Evolutionary conservation across 2,888 invertebrate genomes (phyloP).

Genomic region (Acleris sparsana): DNA sequence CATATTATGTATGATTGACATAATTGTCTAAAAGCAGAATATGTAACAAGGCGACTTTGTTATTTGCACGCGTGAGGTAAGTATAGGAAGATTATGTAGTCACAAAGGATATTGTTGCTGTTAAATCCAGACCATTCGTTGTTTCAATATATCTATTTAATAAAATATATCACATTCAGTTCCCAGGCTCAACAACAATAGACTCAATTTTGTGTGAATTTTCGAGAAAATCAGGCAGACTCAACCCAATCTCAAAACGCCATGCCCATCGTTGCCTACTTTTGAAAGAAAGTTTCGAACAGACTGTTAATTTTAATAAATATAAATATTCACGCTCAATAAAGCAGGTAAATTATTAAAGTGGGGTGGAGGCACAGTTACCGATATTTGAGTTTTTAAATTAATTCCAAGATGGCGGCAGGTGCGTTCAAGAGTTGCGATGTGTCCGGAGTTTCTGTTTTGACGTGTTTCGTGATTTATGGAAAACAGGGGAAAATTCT

Average conservation of each 20-base stretch:
- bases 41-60: no score
- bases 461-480: slow-evolving; percentile 53
- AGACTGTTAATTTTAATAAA: slow-evolving; percentile 25
- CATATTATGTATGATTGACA: no score
- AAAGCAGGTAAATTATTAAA: slow-evolving; percentile 29
- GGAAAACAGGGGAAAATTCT: slow-evolving; percentile 34
- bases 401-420: slow-evolving; percentile 52
- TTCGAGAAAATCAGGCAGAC: no score
- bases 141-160: no score
- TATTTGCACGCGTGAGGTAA: no score
- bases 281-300: slow-evolving; percentile 5
- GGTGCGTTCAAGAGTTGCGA: slow-evolving; percentile 49
- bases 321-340: slow-evolving; percentile 32
- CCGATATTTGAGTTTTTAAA: slow-evolving; percentile 42
- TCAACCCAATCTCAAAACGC: background rate
- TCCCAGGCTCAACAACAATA: no score
- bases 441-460: slow-evolving; percentile 48
- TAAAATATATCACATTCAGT: no score
- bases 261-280: background rate
- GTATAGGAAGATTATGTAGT: no score
- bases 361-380: slow-evolving; percentile 22
- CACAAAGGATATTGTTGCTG: no score
- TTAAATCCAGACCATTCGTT: no score
- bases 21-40: no score
- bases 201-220: no score